Evolutionary conservation across 2,113 vertebrate genomes (phyloP).

Genomic region (Semicossyphus pulcher): DNA sequence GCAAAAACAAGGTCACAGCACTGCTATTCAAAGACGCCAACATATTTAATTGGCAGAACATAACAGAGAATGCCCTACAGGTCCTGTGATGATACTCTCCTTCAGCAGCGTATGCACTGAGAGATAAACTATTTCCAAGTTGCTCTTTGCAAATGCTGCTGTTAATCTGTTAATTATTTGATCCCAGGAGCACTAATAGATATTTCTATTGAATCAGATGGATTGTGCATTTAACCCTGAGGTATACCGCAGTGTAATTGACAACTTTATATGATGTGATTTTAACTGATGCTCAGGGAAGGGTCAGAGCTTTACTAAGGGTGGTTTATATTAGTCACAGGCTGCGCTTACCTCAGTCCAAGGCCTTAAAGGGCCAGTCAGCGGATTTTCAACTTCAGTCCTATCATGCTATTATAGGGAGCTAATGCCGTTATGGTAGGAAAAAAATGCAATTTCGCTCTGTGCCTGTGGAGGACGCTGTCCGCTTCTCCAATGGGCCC

Average conservation of each 20-base stretch:
- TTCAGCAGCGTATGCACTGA: neutral
- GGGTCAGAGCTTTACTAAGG: constrained; percentile 10
- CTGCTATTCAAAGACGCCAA: neutral
- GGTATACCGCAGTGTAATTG: constrained; percentile 24
- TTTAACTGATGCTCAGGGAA: neutral
- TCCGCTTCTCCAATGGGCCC: too few species aligned
- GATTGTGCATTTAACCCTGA: constrained; percentile 23
- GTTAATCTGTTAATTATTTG: constrained; percentile 12
- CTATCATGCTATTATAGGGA: too few species aligned
- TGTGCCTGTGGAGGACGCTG: too few species aligned
- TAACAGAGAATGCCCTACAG: neutral
- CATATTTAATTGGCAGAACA: neutral
- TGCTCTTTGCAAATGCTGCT: constrained; percentile 7
- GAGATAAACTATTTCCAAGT: constrained; percentile 5
- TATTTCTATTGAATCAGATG: neutral
- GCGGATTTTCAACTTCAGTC: too few species aligned
- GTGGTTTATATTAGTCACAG: neutral
- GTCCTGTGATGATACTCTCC: neutral
- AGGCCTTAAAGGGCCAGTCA: too few species aligned
- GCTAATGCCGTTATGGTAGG: too few species aligned
- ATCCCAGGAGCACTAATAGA: constrained; percentile 22
- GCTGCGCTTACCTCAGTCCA: neutral
- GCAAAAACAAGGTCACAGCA: too few species aligned
- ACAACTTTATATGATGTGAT: constrained; percentile 36
- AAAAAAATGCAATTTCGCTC: too few species aligned